Evolutionary conservation across 1,140 invertebrate genomes (phyloP).

Genomic region (Augochlora pura): DNA sequence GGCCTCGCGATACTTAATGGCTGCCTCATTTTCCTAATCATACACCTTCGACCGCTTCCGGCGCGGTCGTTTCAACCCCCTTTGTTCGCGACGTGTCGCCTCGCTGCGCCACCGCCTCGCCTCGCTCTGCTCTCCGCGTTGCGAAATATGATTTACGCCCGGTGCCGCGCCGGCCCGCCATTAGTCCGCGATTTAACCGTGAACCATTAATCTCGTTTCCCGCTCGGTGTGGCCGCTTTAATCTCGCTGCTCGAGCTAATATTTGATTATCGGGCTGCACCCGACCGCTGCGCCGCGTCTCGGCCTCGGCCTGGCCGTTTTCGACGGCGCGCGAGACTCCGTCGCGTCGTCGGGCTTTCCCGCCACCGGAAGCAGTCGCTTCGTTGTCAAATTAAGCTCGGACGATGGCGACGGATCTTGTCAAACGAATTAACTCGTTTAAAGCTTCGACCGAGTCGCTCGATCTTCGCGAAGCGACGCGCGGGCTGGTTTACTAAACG

Average conservation of each 20-base stretch:
- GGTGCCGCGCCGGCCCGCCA: not conserved
- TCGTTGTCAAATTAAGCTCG: too few species aligned
- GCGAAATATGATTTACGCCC: slow-evolving; percentile 24
- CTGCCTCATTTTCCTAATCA: slow-evolving; percentile 22
- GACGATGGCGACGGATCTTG: too few species aligned
- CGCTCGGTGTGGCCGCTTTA: slow-evolving; percentile 3
- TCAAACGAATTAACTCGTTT: too few species aligned
- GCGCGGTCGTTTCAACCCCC: slow-evolving; percentile 19
- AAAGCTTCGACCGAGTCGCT: too few species aligned
- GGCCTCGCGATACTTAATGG: not conserved
- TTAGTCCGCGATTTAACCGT: slow-evolving; percentile 29
- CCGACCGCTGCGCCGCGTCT: too few species aligned
- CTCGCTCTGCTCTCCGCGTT: slow-evolving; percentile 6
- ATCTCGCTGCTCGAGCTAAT: slow-evolving; percentile 17
- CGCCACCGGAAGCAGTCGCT: too few species aligned
- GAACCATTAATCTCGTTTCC: slow-evolving; percentile 26
- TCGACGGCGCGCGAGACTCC: not conserved
- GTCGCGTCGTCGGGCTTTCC: too few species aligned
- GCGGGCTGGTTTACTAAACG: too few species aligned
- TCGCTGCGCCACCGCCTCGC: slow-evolving; percentile 7
- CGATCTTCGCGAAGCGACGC: too few species aligned
- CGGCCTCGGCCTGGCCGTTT: not conserved
- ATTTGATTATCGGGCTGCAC: slow-evolving; percentile 14
- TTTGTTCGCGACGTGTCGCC: slow-evolving; percentile 23
- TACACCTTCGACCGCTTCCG: slow-evolving; percentile 8